Base-by-base conservation (phyloP, 2,113 vertebrate species). In the Gopherus evgoodei region DNA sequence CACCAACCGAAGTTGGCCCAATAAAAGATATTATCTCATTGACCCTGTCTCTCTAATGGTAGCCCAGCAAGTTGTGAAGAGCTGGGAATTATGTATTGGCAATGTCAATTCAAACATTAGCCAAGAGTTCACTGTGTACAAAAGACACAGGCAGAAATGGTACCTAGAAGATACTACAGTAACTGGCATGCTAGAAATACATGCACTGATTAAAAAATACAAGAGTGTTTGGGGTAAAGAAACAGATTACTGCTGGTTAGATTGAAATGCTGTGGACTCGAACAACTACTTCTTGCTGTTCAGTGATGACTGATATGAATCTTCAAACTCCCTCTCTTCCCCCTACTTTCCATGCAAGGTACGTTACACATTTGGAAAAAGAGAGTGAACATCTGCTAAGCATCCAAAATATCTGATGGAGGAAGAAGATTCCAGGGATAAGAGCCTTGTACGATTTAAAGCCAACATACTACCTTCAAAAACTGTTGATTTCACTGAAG, bases 351-450 rank as follows among this genome's bases (percentile, higher is more conserved):
- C 94, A 93, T 0, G 87, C 49, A 6, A 11, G 57, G 42, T 2
- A 59, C 69, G 9, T 44, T 0, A 89, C n/a, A 2, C 5, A 8
- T 49, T 49, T 65, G 94, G 94, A 38, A 83, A 49, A 85, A 54
- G 69, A 24, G 5, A 1, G 1, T 54, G 92, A 44, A 94, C 93
- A 94, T 94, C 93, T 92, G 92, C 27, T 42, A 86, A 86, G 72
- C 93, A 93, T 92, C 95, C 44, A 0, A 94, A 91, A 13, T 49
- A 96, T 95, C 59, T 82, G 65, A 83, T 35, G 4, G 25, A 2
- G 5, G 93, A 92, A 90, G 89, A 95, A 96, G 44, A 90, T 84
- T 81, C 93, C 4, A 42, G 93, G 95, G 83, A 81, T 84, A 1
- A 75, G 90, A n/a, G 90, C 76, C 87, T 35, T 87, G 93, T 29